Evolutionary conservation across 2,888 invertebrate genomes (phyloP), one percentile per base, ranked within the genome.

Genomic region (Ethmia dodecea): DNA sequence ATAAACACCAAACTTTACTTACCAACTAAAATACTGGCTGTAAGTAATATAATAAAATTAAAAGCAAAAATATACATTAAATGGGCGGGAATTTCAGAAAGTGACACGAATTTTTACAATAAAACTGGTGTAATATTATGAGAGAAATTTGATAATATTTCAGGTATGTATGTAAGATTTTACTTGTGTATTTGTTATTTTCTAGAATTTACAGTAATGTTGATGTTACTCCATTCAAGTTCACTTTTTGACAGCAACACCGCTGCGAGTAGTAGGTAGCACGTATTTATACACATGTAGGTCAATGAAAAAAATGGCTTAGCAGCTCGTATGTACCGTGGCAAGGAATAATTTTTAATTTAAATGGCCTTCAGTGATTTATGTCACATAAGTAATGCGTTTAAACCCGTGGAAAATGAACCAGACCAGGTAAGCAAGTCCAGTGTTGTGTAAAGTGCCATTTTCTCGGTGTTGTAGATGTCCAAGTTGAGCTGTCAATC

Each of bases 281-380:
- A 73, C 72, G 77, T 76, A 80, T 78, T 72, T 81, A 76, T 80
- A 80, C 79, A 83, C 80, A 83, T 86, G 83, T 84, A 86, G 86
- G 83, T 84, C 84, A 83, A 74, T 81, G 81, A 79, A 86, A 86
- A 78, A 86, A 84, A 75, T 86, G 86, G 86, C 84, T 79, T 84
- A 84, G 75, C 72, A 67, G 67, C 71, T 68, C 70, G 77, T 84
- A 79, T 79, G 78, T 79, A 75, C 77, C 79, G 83, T 86, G 84
- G 81, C 81, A 83, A 80, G 73, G 72, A 77, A 78, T 76, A 81
- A 70, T 69, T 78, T 84, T 76, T 78, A 78, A 76, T 84, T 78
- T 86, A 86, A 86, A 86, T 86, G 86, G 86, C 86, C 77, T 86
- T 80, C 84, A 86, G 86, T 86, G 86, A 86, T 83, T 70, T 86